Evolutionary conservation across 1,140 invertebrate genomes (phyloP).

Genomic region (Bicyclus anynana): DNA sequence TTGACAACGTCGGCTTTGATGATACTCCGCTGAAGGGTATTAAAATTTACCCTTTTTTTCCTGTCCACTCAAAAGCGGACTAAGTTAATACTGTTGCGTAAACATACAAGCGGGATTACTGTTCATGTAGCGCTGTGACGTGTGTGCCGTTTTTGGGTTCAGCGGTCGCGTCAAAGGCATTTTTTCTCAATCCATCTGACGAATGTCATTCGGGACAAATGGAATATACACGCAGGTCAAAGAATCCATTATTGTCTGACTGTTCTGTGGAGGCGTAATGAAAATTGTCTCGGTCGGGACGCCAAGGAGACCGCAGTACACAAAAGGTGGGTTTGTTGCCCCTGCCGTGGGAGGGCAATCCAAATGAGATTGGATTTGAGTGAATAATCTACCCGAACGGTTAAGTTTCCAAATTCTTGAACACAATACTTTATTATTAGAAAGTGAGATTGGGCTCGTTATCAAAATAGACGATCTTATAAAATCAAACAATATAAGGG

Average conservation of each 20-base stretch:
- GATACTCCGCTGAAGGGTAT: conserved; percentile 53
- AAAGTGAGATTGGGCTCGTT: conserved; percentile 21
- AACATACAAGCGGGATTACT: conserved; percentile 26
- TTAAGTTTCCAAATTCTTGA: conserved; percentile 10
- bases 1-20: conserved; percentile 69
- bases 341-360: conserved; percentile 35
- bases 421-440: conserved; percentile 10
- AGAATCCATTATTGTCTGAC: conserved; percentile 55
- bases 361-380: conserved; percentile 24
- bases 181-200: conserved; percentile 31
- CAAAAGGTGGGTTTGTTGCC: conserved; percentile 49
- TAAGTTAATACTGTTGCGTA: conserved; percentile 49
- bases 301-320: conserved; percentile 47
- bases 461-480: conserved; percentile 26
- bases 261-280: conserved; percentile 52
- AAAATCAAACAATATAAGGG: conserved; percentile 40
- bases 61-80: conserved; percentile 48
- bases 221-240: conserved; percentile 47
- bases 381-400: conserved; percentile 21
- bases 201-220: conserved; percentile 44
- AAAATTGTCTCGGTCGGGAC: conserved; percentile 53
- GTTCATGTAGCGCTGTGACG: conserved; percentile 17
- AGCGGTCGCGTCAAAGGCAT: conserved; percentile 44
- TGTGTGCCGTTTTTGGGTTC: conserved; percentile 28
- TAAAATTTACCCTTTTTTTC: conserved; percentile 60